phyloP scores from a whole-genome alignment of 53 echinoderm and acorn worm genomes.

The Echinarachnius parma region DNA sequence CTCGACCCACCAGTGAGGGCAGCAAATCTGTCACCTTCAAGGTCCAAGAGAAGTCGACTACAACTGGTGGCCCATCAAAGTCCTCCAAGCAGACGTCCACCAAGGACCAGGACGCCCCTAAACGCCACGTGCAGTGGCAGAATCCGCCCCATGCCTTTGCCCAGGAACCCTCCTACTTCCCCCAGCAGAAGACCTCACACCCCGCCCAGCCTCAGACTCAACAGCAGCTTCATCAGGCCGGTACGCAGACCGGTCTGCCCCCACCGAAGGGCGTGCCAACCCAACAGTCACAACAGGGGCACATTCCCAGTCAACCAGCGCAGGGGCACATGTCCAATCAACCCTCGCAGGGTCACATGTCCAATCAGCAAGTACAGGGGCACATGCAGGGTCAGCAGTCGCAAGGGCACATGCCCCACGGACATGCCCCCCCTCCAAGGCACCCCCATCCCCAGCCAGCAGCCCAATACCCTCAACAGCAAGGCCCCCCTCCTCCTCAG shows the following conservation, averaged over 20 bases:
- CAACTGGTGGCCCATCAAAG: too few species aligned
- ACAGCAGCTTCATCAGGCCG: conserved; percentile 37
- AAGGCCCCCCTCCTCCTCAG: conserved; percentile 30
- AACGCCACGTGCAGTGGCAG: conserved; percentile 43
- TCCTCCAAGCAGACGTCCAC: conserved; percentile 47
- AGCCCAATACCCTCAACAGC: conserved; percentile 52
- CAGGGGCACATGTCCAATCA: too few species aligned
- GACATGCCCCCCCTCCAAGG: conserved; percentile 22
- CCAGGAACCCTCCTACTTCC: conserved; percentile 44
- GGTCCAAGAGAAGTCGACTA: neutral
- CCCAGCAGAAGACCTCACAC: too few species aligned
- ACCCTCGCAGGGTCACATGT: too few species aligned
- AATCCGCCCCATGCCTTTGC: conserved; percentile 45
- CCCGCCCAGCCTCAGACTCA: conserved; percentile 40
- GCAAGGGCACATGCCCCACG: conserved; percentile 22
- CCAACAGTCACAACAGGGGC: too few species aligned
- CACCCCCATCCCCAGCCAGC: conserved; percentile 55
- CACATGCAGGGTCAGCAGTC: conserved; percentile 40
- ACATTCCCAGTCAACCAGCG: too few species aligned
- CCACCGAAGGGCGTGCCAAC: conserved; percentile 25
- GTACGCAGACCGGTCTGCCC: neutral
- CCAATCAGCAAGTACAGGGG: too few species aligned
- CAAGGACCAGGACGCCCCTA: conserved; percentile 35
- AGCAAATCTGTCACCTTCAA: conserved; percentile 27
- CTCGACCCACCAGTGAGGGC: conserved; percentile 47